phyloP scores from a whole-genome alignment of 2,888 invertebrate species.

The Pseudococcus viburni region DNA sequence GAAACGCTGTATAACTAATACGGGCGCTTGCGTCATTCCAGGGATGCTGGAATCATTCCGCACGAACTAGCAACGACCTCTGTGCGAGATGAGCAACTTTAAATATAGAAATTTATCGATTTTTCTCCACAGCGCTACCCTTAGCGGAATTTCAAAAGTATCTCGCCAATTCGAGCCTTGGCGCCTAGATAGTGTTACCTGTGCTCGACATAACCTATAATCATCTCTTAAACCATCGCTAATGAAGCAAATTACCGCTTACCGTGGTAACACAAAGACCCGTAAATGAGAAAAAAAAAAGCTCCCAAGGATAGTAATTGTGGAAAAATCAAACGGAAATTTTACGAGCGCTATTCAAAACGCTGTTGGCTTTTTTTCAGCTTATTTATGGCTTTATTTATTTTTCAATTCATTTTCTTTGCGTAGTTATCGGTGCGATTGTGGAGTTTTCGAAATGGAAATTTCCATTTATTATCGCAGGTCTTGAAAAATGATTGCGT shows the following conservation, averaged over 20 bases:
- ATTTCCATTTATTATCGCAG: background rate
- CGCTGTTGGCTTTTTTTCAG: background rate
- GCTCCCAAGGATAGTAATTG: background rate
- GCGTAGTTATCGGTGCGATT: background rate
- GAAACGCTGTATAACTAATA: background rate
- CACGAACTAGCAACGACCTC: slow-evolving; percentile 42
- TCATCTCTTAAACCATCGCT: background rate
- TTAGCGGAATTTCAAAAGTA: background rate
- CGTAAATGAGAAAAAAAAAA: background rate
- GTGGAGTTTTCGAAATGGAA: background rate
- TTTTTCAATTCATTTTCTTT: background rate
- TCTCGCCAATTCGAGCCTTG: background rate
- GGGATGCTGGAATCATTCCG: background rate
- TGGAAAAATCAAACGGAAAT: background rate
- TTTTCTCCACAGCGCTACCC: slow-evolving; percentile 27
- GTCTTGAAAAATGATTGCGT: slow-evolving; percentile 3
- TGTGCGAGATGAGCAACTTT: background rate
- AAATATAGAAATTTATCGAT: slow-evolving; percentile 17
- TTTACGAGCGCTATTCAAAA: slow-evolving; percentile 25
- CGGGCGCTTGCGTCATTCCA: background rate
- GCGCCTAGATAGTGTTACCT: slow-evolving; percentile 31
- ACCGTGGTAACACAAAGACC: background rate
- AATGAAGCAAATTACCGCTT: slow-evolving; percentile 30
- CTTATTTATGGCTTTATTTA: slow-evolving; percentile 21
- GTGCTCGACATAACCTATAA: slow-evolving; percentile 21